phyloP scores from a whole-genome alignment of 2,797 vertebrate genomes.

The Cirrhinus molitorella region DNA sequence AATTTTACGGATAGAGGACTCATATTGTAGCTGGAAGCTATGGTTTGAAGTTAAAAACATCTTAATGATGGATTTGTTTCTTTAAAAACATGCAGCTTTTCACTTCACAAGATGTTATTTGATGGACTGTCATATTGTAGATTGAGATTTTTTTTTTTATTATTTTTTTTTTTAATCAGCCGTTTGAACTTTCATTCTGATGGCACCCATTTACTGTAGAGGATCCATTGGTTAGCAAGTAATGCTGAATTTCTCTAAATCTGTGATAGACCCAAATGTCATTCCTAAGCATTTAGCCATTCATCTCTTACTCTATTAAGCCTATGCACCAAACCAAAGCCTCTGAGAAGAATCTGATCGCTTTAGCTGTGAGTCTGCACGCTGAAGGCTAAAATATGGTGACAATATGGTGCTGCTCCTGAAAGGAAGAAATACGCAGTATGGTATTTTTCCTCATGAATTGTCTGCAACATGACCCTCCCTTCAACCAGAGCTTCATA shows the following conservation, averaged over 20 bases:
- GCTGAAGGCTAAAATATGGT: conserved; percentile 26
- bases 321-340: background rate
- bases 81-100: background rate
- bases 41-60: background rate
- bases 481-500: conserved; percentile 29
- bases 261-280: background rate
- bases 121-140: background rate
- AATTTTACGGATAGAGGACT: background rate
- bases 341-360: background rate
- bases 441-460: background rate
- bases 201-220: background rate
- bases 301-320: background rate
- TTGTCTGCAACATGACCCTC: background rate
- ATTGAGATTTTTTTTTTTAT: background rate
- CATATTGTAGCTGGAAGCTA: background rate
- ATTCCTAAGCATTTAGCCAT: background rate
- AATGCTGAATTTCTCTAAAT: background rate
- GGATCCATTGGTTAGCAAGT: background rate
- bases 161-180: too few species aligned
- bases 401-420: conserved; percentile 18
- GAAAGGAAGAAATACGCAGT: background rate
- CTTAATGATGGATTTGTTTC: background rate
- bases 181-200: background rate
- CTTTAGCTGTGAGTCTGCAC: background rate
- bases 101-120: background rate